These are phyloP conservation scores for Congeria kusceri DNA, from an alignment of 2,888 invertebrate species.

Conservation along the genomic window DNA sequence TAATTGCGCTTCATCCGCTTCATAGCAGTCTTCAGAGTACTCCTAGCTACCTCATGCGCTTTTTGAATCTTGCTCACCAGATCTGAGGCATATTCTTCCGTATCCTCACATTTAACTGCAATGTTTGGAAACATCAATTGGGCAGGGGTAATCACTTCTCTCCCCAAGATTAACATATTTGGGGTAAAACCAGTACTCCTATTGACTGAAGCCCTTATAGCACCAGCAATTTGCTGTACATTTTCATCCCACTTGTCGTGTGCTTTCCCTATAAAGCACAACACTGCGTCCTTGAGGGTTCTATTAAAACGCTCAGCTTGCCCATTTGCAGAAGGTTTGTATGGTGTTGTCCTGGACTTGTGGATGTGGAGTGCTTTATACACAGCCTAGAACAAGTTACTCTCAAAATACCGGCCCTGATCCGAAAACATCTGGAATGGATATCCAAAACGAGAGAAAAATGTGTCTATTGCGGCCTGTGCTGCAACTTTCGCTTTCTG, in stretches of 20 bases:
- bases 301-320: constrained; percentile 45
- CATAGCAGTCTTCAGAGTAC: constrained; percentile 20
- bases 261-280: constrained; percentile 32
- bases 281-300: constrained; percentile 39
- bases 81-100: constrained; percentile 21
- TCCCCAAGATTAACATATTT: constrained; percentile 43
- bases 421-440: constrained; percentile 44
- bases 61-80: constrained; percentile 5
- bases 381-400: constrained; percentile 37
- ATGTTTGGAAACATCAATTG: constrained; percentile 18
- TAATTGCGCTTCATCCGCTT: constrained; percentile 44
- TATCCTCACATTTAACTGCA: neutral
- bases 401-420: constrained; percentile 47
- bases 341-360: constrained; percentile 53
- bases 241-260: constrained; percentile 41
- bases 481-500: constrained; percentile 47
- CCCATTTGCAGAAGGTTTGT: constrained; percentile 51
- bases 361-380: constrained; percentile 41
- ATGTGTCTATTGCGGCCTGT: constrained; percentile 36
- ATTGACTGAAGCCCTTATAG: constrained; percentile 37
- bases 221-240: constrained; percentile 30
- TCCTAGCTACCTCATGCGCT: constrained; percentile 44
- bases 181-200: constrained; percentile 46
- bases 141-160: constrained; percentile 43
- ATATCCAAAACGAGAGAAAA: constrained; percentile 44